Evolutionary conservation across 2,888 invertebrate species (phyloP), one percentile per base, ranked within the genome.

Genomic region (Rhodophaea formosa): DNA sequence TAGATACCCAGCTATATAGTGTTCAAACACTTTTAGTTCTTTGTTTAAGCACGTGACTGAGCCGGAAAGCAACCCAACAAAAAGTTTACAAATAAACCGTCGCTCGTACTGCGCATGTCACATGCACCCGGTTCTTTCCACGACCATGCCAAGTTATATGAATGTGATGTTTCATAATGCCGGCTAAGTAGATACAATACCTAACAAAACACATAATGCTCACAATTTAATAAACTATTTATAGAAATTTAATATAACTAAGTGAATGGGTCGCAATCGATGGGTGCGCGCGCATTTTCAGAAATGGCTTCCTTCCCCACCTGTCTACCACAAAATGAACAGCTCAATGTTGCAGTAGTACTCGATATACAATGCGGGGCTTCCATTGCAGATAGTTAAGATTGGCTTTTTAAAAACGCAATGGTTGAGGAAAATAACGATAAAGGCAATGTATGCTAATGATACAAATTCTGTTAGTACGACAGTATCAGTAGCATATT

Each of bases 231-330:
- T 85, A 80, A 81, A 66, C 71, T 79, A 80, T 75, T 74, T 74
- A 73, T 75, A 75, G 75, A 70, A 70, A 71, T 72, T 75, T 77
- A 79, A 80, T 79, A 76, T 63, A 77, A 70, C 71, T 74, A 75
- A 74, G 71, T 76, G 75, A 76, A 80, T 79, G 77, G 69, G 71
- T 66, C 42, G 67, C 67, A 83, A 88, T 88, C 87, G 77, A 86
- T 85, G 79, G 59, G 55, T 89, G 89, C 89, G 89, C 89, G 89
- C 89, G 89, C 89, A 88, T 58, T 59, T 59, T 55, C 45, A 59
- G 67, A 74, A 55, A 84, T 75, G 83, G 82, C 86, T 86, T 86
- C 81, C 71, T 72, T 62, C 60, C 61, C 57, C 65, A 64, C 53
- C 44, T 59, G 23, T 46, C 7, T 52, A 12, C 47, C 39, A 42